phyloP scores from a whole-genome alignment of 2,888 invertebrate species.

The Neoscelio sp. region DNA sequence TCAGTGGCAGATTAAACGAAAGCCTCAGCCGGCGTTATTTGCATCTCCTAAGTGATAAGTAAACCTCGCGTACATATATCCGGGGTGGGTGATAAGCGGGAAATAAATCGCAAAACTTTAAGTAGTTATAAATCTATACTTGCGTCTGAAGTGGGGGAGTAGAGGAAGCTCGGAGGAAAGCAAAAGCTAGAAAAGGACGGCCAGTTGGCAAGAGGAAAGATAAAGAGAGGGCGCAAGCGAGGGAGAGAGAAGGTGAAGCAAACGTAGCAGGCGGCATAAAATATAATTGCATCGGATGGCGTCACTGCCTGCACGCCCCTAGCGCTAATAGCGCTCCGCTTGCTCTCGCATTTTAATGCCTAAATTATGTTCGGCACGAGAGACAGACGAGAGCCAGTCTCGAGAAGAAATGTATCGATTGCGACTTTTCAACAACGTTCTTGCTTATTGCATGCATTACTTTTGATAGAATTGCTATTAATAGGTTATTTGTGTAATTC shows the following conservation, averaged over 20 bases:
- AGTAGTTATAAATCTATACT: conserved; percentile 83
- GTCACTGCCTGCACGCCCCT: conserved; percentile 79
- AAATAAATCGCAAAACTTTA: conserved; percentile 83
- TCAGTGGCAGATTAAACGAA: conserved; percentile 76
- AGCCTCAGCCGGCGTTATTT: conserved; percentile 76
- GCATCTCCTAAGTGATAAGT: conserved; percentile 83
- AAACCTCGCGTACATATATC: conserved; percentile 82
- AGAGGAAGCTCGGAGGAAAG: conserved; percentile 67
- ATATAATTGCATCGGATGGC: conserved; percentile 82
- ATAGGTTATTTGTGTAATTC: not conserved
- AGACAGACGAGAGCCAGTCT: conserved; percentile 77
- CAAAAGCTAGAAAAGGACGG: conserved; percentile 55
- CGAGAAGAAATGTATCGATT: conserved; percentile 68
- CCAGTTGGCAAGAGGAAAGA: conserved; percentile 46
- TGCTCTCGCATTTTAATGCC: conserved; percentile 82
- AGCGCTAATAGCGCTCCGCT: conserved; percentile 79
- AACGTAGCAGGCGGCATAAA: conserved; percentile 81
- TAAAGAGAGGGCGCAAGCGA: conserved; percentile 42
- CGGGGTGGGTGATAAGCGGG: conserved; percentile 81
- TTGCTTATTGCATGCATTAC: conserved; percentile 37
- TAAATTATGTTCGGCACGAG: conserved; percentile 81
- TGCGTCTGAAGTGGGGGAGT: conserved; percentile 73
- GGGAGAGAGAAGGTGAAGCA: conserved; percentile 67
- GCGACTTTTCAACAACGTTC: conserved; percentile 58
- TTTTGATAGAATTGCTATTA: conserved; percentile 21